Percentiles rank a stretch among this genome's conserved stretches.
Evolutionary conservation across 2,113 vertebrate genomes (phyloP).

Genomic region (Percina caprodes): DNA sequence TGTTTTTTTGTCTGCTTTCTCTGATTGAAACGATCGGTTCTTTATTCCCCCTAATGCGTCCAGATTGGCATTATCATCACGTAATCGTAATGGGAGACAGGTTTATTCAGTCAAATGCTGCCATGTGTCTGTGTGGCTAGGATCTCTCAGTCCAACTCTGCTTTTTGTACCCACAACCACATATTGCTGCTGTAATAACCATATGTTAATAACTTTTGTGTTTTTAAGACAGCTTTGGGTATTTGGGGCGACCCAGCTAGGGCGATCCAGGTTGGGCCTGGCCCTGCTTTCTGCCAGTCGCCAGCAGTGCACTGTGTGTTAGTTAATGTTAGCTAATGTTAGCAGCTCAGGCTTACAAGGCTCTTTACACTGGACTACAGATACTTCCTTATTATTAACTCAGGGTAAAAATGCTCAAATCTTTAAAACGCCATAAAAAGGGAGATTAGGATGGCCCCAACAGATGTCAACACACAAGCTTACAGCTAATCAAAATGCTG

Average conservation of each 20-base stretch:
- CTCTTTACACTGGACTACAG: not conserved
- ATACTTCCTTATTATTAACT: not conserved
- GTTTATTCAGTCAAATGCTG: not conserved
- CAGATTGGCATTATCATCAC: not conserved
- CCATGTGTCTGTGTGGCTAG: not conserved
- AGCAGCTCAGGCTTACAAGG: not conserved
- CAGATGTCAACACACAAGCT: not conserved
- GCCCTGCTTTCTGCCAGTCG: conserved; percentile 52
- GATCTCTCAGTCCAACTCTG: not conserved
- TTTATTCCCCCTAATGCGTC: not conserved
- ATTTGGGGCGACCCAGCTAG: conserved; percentile 46
- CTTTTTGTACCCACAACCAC: not conserved
- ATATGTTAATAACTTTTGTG: conserved; percentile 10
- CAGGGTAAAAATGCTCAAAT: not conserved
- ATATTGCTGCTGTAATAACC: not conserved
- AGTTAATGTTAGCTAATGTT: conserved; percentile 25
- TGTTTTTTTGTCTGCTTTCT: not conserved
- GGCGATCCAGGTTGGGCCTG: conserved; percentile 19
- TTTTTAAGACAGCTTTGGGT: conserved; percentile 17
- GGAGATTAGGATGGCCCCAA: not conserved
- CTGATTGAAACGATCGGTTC: conserved; percentile 4
- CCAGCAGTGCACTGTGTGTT: conserved; percentile 46
- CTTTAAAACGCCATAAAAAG: not conserved
- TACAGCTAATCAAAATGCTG: not conserved
- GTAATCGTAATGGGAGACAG: not conserved